These are phyloP conservation scores for Paramormyrops hopkinsi DNA, from an alignment of 2,797 vertebrate genomes.

Conservation along the genomic window DNA sequence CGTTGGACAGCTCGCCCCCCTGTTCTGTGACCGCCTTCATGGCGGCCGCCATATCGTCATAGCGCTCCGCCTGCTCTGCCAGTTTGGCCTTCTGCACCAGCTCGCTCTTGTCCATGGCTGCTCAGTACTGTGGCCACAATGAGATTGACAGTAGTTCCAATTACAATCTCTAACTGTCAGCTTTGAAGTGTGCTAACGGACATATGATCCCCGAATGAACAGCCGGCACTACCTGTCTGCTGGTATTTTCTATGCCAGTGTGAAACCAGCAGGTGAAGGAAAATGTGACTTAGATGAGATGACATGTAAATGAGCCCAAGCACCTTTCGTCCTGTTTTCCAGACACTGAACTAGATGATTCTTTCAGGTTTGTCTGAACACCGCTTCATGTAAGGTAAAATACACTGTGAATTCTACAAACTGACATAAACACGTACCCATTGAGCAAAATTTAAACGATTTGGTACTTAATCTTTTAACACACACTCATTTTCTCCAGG, in stretches of 20 bases:
- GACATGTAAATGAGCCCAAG: not conserved
- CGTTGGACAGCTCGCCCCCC: constrained; percentile 69
- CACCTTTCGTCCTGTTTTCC: not conserved
- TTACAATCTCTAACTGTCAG: not conserved
- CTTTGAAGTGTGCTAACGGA: not conserved
- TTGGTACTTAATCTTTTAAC: not conserved
- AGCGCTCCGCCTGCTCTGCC: constrained; percentile 94
- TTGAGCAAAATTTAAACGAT: not conserved
- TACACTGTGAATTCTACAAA: not conserved
- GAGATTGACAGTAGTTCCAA: not conserved
- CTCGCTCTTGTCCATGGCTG: constrained; percentile 72
- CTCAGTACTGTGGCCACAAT: constrained; percentile 34
- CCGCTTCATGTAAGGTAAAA: not conserved
- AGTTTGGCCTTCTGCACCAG: constrained; percentile 87
- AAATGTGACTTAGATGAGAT: not conserved
- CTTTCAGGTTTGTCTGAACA: not conserved
- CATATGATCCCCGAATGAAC: not conserved
- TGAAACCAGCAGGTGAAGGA: not conserved
- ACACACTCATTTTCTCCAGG: not conserved
- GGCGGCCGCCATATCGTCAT: constrained; percentile 87
- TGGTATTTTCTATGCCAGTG: not conserved
- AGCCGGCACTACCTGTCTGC: not conserved
- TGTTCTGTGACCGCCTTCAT: constrained; percentile 85
- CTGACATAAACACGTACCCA: not conserved
- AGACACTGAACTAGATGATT: not conserved